Conservation (phyloP, 2,888 invertebrate genomes). For the Ellobium chinense region DNA sequence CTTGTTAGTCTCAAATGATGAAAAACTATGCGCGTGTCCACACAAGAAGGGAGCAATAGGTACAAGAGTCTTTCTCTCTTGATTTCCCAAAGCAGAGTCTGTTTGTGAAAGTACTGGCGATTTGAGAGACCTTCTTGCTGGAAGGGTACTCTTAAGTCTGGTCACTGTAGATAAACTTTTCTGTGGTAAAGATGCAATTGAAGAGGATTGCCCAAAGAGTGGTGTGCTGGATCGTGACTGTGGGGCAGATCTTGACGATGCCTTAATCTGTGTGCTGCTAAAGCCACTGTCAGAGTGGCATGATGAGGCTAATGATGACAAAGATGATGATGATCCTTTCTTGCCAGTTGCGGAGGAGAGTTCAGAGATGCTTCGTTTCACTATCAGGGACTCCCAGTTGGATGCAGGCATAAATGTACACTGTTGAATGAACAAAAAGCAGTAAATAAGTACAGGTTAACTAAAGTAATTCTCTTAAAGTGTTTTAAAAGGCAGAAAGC, state of each 20-base stretch:
- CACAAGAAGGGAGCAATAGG: constrained; percentile 40
- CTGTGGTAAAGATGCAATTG: background rate
- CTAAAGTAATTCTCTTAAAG: background rate
- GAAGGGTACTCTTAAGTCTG: background rate
- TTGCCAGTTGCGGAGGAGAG: background rate
- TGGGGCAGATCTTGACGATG: background rate
- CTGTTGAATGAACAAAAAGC: constrained; percentile 29
- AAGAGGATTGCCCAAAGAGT: background rate
- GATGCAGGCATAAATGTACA: constrained; percentile 44
- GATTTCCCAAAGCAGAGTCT: background rate
- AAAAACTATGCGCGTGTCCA: constrained; percentile 44
- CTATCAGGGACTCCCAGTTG: constrained; percentile 35
- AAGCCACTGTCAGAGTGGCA: background rate
- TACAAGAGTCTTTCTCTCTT: constrained; percentile 38
- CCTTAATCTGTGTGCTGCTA: background rate
- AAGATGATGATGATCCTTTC: background rate
- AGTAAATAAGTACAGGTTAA: background rate
- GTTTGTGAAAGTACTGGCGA: background rate
- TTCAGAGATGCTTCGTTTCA: constrained; percentile 27
- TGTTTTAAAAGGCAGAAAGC: background rate
- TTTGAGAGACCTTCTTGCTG: background rate
- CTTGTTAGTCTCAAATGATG: constrained; percentile 38
- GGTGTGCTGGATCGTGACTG: background rate
- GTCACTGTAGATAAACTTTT: background rate
- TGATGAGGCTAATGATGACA: constrained; percentile 3